Base-by-base conservation (phyloP, 2,888 invertebrate species). In the Anthophora plumipes region DNA sequence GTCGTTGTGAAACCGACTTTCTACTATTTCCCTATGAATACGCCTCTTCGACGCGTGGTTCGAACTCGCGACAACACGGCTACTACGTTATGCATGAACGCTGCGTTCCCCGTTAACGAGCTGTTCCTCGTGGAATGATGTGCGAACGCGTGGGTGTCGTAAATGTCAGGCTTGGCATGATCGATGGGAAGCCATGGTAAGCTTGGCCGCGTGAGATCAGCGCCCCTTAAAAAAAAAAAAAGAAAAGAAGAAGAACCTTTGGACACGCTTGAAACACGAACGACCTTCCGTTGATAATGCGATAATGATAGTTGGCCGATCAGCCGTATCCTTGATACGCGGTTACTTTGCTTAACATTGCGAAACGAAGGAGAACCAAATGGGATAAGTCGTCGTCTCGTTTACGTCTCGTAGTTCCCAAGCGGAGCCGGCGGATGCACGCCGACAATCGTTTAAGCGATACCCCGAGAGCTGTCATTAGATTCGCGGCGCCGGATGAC, bases 1-100 rank as follows among this genome's bases (percentile, higher is more conserved):
- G 81, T 85, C 78, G 83, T 87, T 86, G 90, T 87, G 89, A 89
- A 89, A 91, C 86, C 83, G 86, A 89, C 90, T 91, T 91, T 91
- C 90, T 85, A 89, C 90, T 85, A 89, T 88, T 89, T 57, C 79
- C 82, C 82, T 72, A 70, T 61, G 74, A 78, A 57, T 20, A 14
- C 48, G 46, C 41, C 39, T 25, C 22, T 25, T 11, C 11, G 37
- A 46, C 43, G 54, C 11, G 59, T 2, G 11, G n/a, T n/a, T n/a
- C 20, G 59, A 54, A 17, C n/a, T 25, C 80, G 68, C 60, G 77
- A 71, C 75, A 66, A 70, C 71, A 59, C 79, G 68, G 83, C 87
- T 90, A 87, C 89, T 84, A 89, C 86, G 87, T 89, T 89, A 89
- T 89, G 89, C 90, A 87, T 84, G 84, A 87, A 84, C 85, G 87